Evolutionary conservation across 2,113 vertebrate species (phyloP), one percentile per base, ranked within the genome.

Genomic region (Scopus umbretta): DNA sequence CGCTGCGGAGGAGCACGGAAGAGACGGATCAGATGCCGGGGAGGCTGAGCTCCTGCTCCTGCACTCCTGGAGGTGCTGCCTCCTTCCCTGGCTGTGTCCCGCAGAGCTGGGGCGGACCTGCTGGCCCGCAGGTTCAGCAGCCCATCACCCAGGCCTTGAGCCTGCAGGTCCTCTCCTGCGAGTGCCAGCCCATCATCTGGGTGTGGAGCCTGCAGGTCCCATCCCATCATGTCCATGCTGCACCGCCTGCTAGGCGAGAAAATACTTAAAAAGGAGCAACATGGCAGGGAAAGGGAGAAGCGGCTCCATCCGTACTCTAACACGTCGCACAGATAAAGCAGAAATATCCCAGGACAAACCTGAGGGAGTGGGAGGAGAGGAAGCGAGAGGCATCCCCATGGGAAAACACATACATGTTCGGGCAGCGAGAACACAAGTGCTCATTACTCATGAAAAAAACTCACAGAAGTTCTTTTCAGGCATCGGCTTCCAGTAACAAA

Each of bases 391-490:
- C 75, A 91, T 88, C 96, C 94, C 94, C 91, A 90, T 89, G 97
- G 94, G 96, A 97, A 97, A 96, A 65, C 88, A 96, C 92, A 95
- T 96, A 88, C 88, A 93, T 97, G 96, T 97, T 90, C 2, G 2
- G 66, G 94, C 87, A 95, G 89, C 1, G 26, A 55, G 95, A 94
- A 94, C 80, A 95, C 96, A 91, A 95, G 87, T 65, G 49, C 94
- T 96, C 76, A 71, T 96, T 96, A 92, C 96, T 97, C 94, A 79
- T 22, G 87, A 86, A 94, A 87, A 94, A 88, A 82, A 3, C 43
- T 73, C 94, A 97, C 95, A 97, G 92, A 96, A 95, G 92, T 96
- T 89, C 96, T 96, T 97, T 97, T 97, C 97, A 97, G 94, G 93
- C 95, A 97, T 95, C 58, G 3, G 86, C 96, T 96, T 96, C 94